Percentiles rank a stretch among this genome's conserved stretches.
phyloP scores from a whole-genome alignment of 37 sponge, comb jelly and placozoan genomes.

The Amphimedon queenslandica region DNA sequence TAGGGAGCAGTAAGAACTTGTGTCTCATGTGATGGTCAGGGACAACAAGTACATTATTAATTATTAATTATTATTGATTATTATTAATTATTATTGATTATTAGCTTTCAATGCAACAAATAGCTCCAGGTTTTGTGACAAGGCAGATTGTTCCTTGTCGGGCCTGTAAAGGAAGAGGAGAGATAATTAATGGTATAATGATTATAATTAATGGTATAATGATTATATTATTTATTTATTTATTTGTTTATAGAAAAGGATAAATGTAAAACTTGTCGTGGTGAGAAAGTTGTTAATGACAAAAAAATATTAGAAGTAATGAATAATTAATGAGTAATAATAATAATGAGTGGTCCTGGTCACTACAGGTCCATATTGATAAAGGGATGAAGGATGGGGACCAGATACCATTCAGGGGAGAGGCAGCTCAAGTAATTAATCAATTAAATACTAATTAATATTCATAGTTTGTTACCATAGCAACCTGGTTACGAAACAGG shows the following conservation, averaged over 20 bases:
- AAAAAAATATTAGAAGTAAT: conserved; percentile 89
- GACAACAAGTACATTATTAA: conserved; percentile 18
- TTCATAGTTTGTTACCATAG: conserved; percentile 22
- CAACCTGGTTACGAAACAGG: conserved; percentile 90
- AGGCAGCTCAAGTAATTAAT: conserved; percentile 86
- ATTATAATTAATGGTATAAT: neutral
- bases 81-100: neutral
- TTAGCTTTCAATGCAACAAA: conserved; percentile 12
- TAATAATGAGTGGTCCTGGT: neutral
- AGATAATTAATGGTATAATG: conserved; percentile 69
- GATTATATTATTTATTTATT: neutral
- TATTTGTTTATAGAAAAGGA: conserved; percentile 61
- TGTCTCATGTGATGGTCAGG: conserved; percentile 62
- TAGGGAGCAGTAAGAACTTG: conserved; percentile 86
- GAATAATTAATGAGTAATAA: neutral
- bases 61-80: neutral
- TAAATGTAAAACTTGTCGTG: conserved; percentile 80
- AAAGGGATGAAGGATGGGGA: conserved; percentile 98
- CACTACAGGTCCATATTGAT: conserved; percentile 79
- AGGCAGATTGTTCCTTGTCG: conserved; percentile 78
- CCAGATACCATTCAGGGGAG: conserved; percentile 87
- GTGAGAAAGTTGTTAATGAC: conserved; percentile 75
- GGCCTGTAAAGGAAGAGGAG: conserved; percentile 82
- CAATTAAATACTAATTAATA: neutral
- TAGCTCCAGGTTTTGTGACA: conserved; percentile 89